Evolutionary conservation across 1,140 invertebrate species (phyloP), one percentile per base, ranked within the genome.

Genomic region (Lepidurus apus): DNA sequence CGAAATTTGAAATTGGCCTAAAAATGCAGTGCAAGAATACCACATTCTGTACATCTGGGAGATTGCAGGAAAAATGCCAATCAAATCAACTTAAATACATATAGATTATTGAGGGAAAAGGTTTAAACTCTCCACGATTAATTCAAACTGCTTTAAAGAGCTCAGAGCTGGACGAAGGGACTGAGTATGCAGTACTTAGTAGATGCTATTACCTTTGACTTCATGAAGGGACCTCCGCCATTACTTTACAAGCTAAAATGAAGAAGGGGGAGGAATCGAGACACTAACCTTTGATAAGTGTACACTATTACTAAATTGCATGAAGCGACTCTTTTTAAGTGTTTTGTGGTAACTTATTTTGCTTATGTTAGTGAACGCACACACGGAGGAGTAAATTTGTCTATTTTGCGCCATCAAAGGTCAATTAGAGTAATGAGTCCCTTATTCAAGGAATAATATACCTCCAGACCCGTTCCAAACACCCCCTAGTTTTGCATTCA

Each of bases 391-490:
- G 34, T 3, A 34, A 65, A 65, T 65, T 65, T 65, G 53, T 65
- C 53, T 65, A 65, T 21, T 65, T 65, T 21, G 8, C 13, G 53
- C 53, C 53, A 65, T 7, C 13, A 65, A 65, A 21, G 53, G 13
- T 65, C 53, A 65, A 65, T 65, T 65, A 17, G 17, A 65, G 21
- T 65, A 65, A 65, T 65, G 53, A 65, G 53, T 10, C 47, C 53
- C 13, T 65, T 21, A 65, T 65, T 65, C 53, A 17, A 13, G 8
- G 53, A 17, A 9, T n/a, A 65, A 65, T 21, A 3, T 34, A 65
- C 53, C 53, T 13, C 53, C 34, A 34, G 34, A 34, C 53, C 53
- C 7, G 53, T 21, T 65, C 53, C n/a, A 9, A 9, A 9, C 8
- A 65, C 53, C n/a, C 53, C 13, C 53, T 17, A 17, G 13, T 65